Evolutionary conservation across 2,113 vertebrate genomes (phyloP).

Genomic region (Aythya baeri): DNA sequence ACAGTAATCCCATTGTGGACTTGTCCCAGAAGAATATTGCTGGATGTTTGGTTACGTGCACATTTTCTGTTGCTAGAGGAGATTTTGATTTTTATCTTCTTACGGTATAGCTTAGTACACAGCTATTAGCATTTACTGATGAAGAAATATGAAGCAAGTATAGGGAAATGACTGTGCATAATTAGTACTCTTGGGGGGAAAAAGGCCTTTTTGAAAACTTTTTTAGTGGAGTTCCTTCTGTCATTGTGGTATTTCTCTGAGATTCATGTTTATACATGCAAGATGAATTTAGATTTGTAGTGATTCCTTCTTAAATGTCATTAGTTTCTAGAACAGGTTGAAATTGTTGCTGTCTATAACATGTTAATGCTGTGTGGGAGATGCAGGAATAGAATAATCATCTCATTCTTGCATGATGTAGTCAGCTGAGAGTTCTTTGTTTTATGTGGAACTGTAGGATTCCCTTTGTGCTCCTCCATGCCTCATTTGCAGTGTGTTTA

Average conservation of each 20-base stretch:
- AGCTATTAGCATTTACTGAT: neutral
- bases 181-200: neutral
- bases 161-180: neutral
- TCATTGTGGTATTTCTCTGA: neutral
- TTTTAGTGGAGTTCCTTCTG: neutral
- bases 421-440: neutral
- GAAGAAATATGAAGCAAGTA: neutral
- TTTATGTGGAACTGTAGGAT: neutral
- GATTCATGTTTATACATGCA: neutral
- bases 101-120: neutral
- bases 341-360: neutral
- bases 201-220: neutral
- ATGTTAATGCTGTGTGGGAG: neutral
- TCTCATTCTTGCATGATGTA: neutral
- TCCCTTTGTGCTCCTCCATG: neutral
- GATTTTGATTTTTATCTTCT: neutral
- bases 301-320: neutral
- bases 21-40: neutral
- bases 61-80: neutral
- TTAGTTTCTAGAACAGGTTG: neutral
- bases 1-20: conserved; percentile 23
- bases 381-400: neutral
- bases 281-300: neutral
- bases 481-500: neutral
- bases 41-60: neutral